A percentile compares a stretch with the other conserved stretches of the same genome.
phyloP scores from a whole-genome alignment of 2,797 vertebrate genomes.

The Ambastaia sidthimunki region DNA sequence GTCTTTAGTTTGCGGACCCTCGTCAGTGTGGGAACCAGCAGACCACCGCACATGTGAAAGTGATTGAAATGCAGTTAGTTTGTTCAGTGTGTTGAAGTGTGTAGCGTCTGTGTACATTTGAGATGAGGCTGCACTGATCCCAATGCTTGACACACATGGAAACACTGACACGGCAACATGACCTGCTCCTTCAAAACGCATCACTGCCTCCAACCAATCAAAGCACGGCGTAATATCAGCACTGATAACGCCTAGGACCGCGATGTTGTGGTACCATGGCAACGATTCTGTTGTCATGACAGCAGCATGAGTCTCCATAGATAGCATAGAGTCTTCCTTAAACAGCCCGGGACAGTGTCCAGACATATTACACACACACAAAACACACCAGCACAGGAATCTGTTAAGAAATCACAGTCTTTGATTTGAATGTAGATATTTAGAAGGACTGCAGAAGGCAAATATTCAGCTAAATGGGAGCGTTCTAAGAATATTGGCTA shows the following conservation, averaged over 20 bases:
- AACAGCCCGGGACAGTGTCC: background rate
- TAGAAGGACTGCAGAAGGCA: background rate
- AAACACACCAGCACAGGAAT: background rate
- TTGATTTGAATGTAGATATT: background rate
- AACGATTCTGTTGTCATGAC: conserved; percentile 33
- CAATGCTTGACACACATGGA: no score
- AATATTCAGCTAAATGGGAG: no score
- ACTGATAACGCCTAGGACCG: conserved; percentile 27
- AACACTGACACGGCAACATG: conserved; percentile 62
- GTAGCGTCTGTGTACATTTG: conserved; percentile 17
- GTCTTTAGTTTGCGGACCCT: no score
- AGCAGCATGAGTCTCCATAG: conserved; percentile 26
- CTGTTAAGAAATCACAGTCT: no score
- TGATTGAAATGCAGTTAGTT: conserved; percentile 2
- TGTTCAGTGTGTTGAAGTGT: background rate
- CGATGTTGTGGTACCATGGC: conserved; percentile 6
- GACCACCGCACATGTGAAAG: background rate
- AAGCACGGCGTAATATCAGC: conserved; percentile 63
- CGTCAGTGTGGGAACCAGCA: background rate
- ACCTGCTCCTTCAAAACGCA: conserved; percentile 68
- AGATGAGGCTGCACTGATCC: conserved; percentile 32
- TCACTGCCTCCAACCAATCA: conserved; percentile 83
- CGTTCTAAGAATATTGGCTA: no score
- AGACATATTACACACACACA: background rate
- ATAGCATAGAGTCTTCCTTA: background rate